These are phyloP conservation scores for Schizopygopsis pylzovi DNA, from an alignment of 2,797 vertebrate species.

Conservation along the genomic window DNA sequence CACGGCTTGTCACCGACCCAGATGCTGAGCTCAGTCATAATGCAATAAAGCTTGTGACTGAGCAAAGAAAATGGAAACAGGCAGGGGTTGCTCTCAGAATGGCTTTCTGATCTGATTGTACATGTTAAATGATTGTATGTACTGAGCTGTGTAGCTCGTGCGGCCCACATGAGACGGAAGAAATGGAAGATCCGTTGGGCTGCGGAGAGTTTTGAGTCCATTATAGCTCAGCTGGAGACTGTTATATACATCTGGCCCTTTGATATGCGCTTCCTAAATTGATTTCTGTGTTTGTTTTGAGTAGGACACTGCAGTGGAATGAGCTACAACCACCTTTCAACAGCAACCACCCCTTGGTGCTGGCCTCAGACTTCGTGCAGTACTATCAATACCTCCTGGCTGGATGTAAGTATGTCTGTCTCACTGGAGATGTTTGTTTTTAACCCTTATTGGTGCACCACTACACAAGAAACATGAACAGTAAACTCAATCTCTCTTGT, in stretches of 20 bases:
- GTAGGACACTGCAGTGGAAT: slow-evolving; percentile 97
- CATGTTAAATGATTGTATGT: slow-evolving; percentile 51
- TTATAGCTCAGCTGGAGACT: slow-evolving; percentile 60
- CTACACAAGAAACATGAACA: background rate
- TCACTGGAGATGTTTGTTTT: slow-evolving; percentile 63
- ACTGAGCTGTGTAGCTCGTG: slow-evolving; percentile 28
- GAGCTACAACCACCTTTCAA: slow-evolving; percentile 97
- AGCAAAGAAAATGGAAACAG: slow-evolving; percentile 37
- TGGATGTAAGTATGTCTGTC: slow-evolving; percentile 83
- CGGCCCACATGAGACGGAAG: slow-evolving; percentile 42
- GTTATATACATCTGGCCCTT: slow-evolving; percentile 56
- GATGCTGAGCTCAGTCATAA: slow-evolving; percentile 1
- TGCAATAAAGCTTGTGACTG: slow-evolving; percentile 6
- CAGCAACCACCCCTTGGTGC: slow-evolving; percentile 91
- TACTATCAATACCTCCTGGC: slow-evolving; percentile 92
- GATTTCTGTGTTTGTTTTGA: slow-evolving; percentile 68
- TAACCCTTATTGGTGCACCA: slow-evolving; percentile 65
- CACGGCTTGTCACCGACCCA: slow-evolving; percentile 18
- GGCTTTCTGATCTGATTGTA: slow-evolving; percentile 46
- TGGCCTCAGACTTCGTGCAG: slow-evolving; percentile 94
- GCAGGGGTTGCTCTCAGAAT: slow-evolving; percentile 44
- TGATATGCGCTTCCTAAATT: slow-evolving; percentile 46
- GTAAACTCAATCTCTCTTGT: background rate
- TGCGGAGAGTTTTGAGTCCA: slow-evolving; percentile 48
- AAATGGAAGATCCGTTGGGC: slow-evolving; percentile 38